phyloP scores from a whole-genome alignment of 2,888 invertebrate genomes.

The Auanema freiburgensis region DNA sequence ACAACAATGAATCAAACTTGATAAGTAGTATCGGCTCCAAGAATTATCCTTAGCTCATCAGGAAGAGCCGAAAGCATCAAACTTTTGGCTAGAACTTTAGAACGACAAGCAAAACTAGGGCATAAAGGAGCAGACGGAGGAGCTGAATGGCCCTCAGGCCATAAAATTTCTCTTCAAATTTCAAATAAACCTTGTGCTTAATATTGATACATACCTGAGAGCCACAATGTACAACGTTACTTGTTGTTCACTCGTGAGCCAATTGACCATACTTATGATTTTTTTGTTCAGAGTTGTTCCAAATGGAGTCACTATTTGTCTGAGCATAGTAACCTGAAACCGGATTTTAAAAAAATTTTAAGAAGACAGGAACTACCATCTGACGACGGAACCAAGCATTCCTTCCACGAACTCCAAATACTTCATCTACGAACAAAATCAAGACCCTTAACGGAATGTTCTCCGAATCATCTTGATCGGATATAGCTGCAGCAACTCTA shows the following conservation, averaged over 20 bases:
- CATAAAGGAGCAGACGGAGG: slow-evolving; percentile 70
- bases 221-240: slow-evolving; percentile 83
- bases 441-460: slow-evolving; percentile 82
- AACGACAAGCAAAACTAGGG: slow-evolving; percentile 73
- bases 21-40: slow-evolving; percentile 73
- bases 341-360: slow-evolving; percentile 55
- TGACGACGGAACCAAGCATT: slow-evolving; percentile 81
- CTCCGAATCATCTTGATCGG: slow-evolving; percentile 66
- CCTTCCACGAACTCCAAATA: slow-evolving; percentile 80
- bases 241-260: slow-evolving; percentile 83
- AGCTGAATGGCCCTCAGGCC: slow-evolving; percentile 71
- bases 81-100: slow-evolving; percentile 82
- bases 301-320: slow-evolving; percentile 80
- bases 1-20: slow-evolving; percentile 32
- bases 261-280: slow-evolving; percentile 84
- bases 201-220: slow-evolving; percentile 73
- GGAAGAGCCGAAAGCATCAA: slow-evolving; percentile 82
- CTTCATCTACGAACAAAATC: slow-evolving; percentile 79
- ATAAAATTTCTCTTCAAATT: slow-evolving; percentile 69
- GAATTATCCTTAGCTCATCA: slow-evolving; percentile 85
- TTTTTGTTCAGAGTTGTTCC: slow-evolving; percentile 82
- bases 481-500: slow-evolving; percentile 48
- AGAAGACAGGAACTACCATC: slow-evolving; percentile 69
- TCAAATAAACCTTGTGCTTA: slow-evolving; percentile 1
- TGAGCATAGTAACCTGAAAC: slow-evolving; percentile 69